Evolutionary conservation across 2,797 vertebrate genomes (phyloP), one percentile per base, ranked within the genome.

Genomic region (Garrulus glandarius): DNA sequence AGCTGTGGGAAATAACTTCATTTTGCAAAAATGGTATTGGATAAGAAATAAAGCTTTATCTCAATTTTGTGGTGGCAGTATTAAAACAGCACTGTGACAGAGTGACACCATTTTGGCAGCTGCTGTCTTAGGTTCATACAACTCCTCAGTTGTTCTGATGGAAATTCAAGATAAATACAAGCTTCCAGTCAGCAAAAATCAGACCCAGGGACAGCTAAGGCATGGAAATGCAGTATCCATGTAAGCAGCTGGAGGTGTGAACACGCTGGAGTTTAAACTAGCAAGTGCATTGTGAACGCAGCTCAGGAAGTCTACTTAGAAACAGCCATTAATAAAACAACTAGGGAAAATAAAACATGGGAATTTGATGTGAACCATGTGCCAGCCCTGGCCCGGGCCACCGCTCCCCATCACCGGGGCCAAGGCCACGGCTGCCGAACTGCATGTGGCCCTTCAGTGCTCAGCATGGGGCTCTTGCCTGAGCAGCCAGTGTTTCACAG

Each of bases 301-400:
- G 50, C 50, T 81, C 47, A 71, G 93, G 88, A 89, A 95, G 52
- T n/a, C 88, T 64, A 32, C 68, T 87, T 53, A 70, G 76, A 92
- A 91, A 70, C 68, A 89, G 15, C 32, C 78, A 87, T 92, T 96
- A 94, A 96, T 89, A 91, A 91, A 93, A 92, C 74, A 94, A 64
- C 65, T 34, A 8, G 0, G 39, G 43, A 56, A 94, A 89, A 89
- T 77, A 94, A 84, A 92, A 67, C 60, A 74, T 1, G 19, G 64
- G 13, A 12, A 34, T 56, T 36, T 92, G 93, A 93, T 89, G 84
- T 2, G 49, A 95, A 55, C 78, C 92, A 55, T 87, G 95, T 81
- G 82, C 92, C 2, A 20, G 39, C 61, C 55, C 59, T 84, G 77
- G 65, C 67, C 61, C 2, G 2, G 0, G 0, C 56, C 0, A 3